phyloP scores from a whole-genome alignment of 2,113 vertebrate genomes.

The Dipodomys stephensi region DNA sequence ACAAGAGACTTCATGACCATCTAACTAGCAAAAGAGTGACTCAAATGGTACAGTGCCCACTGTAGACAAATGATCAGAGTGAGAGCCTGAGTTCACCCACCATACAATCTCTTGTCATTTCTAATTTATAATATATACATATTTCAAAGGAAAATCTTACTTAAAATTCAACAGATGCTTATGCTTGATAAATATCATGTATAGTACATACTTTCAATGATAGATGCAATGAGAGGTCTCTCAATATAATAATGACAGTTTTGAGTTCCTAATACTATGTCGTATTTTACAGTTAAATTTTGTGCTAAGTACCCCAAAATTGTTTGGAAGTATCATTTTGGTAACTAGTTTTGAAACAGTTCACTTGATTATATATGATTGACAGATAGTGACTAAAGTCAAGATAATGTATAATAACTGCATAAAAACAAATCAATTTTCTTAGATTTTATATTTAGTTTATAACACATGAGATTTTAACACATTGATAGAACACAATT shows the following conservation, averaged over 20 bases:
- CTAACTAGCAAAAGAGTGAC: too few species aligned
- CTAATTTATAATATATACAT: not conserved
- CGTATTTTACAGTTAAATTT: not conserved
- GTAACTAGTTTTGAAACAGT: not conserved
- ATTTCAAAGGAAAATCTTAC: not conserved
- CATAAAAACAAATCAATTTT: not conserved
- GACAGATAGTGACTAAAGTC: not conserved
- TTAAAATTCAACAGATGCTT: constrained; percentile 22
- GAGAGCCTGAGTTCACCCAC: too few species aligned
- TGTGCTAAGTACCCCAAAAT: not conserved
- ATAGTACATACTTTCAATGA: not conserved
- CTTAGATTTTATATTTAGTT: not conserved
- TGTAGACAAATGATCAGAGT: too few species aligned
- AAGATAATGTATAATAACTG: not conserved
- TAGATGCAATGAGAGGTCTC: not conserved
- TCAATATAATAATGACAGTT: not conserved
- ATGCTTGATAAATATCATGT: not conserved
- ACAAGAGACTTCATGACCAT: too few species aligned
- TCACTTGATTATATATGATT: not conserved
- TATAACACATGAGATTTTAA: not conserved
- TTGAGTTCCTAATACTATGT: not conserved
- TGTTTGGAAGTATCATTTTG: not conserved
- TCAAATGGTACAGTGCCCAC: too few species aligned
- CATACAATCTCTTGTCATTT: not conserved
- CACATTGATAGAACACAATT: not conserved